Evolutionary conservation across 2,113 vertebrate species (phyloP), one percentile per base, ranked within the genome.

Genomic region (Ciconia boyciana): DNA sequence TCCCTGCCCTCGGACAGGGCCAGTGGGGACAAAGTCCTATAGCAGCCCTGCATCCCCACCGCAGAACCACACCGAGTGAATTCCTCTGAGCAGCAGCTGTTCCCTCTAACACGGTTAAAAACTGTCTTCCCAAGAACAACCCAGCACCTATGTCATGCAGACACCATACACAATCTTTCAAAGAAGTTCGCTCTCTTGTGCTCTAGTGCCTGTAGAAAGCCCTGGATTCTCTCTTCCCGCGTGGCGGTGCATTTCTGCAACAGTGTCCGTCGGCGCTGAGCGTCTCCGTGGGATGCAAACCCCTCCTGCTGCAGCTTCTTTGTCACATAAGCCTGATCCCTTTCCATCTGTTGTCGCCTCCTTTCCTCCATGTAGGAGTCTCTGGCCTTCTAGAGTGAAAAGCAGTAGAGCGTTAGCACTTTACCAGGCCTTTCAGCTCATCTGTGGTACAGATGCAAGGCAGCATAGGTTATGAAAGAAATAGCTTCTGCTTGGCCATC

Each of bases 141-240:
- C 93, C 96, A 83, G 71, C 95, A 89, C 94, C 93, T 82, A 82
- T 36, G 74, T 98, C 97, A 97, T 7, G 97, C 98, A 98, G 99
- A 97, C 97, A 96, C 96, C 0, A 89, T 87, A 51, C 98, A 98
- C 95, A 98, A 81, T 61, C 97, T 91, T 92, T 96, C 93, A 93
- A 98, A 64, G 98, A 98, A 99, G 94, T 98, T 97, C 94, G 97
- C 98, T 96, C 99, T 98, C 96, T 99, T 99, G 95, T 98, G 98
- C 96, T 99, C 98, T 89, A 99, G 98, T 10, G 98, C 98, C 72
- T 97, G 91, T 54, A 99, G 97, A 95, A 99, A 99, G 96, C 98
- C 97, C 82, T 98, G 98, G 94, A 99, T 98, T 79, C 99, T 98
- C 93, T 99, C 98, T 93, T 99, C 99, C 55, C 99, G 96, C 95